Evolutionary conservation across 1,140 invertebrate genomes (phyloP).

Genomic region (Thereuonema tuberculata): DNA sequence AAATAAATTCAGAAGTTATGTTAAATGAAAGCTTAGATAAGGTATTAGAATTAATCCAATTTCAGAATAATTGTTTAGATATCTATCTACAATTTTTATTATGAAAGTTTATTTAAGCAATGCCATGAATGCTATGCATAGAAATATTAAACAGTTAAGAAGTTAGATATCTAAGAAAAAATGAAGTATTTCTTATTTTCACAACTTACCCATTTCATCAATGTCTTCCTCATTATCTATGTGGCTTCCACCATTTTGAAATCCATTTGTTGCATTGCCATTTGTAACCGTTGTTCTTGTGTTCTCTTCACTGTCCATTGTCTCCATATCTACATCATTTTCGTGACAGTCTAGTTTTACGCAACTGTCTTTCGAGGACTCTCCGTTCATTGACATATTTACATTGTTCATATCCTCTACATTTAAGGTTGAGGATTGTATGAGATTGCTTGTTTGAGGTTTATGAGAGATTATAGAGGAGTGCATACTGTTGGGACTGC

Average conservation of each 20-base stretch:
- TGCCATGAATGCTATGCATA: too few species aligned
- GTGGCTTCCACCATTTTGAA: constrained; percentile 13
- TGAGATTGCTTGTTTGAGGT: constrained; percentile 54
- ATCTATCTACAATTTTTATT: too few species aligned
- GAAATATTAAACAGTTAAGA: too few species aligned
- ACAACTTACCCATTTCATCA: constrained; percentile 33
- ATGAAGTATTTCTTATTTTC: too few species aligned
- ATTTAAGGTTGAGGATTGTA: constrained; percentile 1
- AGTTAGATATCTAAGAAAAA: too few species aligned
- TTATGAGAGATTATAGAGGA: constrained; percentile 36
- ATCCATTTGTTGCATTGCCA: constrained; percentile 15
- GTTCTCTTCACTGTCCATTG: constrained; percentile 25
- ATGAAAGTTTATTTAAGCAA: too few species aligned
- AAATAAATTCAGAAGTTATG: too few species aligned
- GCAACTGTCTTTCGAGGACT: constrained; percentile 22
- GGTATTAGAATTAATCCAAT: too few species aligned
- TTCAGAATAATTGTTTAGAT: too few species aligned
- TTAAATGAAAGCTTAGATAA: too few species aligned
- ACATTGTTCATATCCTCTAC: constrained; percentile 41
- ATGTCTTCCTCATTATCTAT: constrained; percentile 12
- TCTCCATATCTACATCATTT: constrained; percentile 44
- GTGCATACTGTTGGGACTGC: constrained; percentile 26
- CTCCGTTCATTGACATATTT: constrained; percentile 39
- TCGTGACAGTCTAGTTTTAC: constrained; percentile 23
- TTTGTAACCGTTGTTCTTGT: constrained; percentile 17